phyloP scores from a whole-genome alignment of 2,888 invertebrate genomes.

The Eristalis pertinax region DNA sequence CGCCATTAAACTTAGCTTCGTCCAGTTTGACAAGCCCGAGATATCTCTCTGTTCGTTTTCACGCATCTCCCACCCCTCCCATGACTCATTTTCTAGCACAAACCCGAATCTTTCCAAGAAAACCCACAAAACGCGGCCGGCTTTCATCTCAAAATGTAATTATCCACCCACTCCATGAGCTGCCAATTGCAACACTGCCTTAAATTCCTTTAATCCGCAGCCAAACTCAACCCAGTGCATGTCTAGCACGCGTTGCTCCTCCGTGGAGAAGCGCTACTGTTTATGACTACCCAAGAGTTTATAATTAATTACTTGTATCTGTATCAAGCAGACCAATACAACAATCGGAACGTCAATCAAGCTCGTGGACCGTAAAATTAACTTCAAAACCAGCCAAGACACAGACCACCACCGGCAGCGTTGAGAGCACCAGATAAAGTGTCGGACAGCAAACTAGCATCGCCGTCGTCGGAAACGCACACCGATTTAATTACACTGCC shows the following conservation, averaged over 20 bases:
- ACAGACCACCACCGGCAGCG: background rate
- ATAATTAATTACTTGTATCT: conserved; percentile 48
- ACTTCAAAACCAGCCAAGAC: background rate
- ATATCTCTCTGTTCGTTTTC: background rate
- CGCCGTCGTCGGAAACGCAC: conserved; percentile 16
- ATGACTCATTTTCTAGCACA: background rate
- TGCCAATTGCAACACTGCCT: background rate
- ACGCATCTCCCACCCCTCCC: background rate
- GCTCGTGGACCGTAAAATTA: background rate
- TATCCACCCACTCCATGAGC: background rate
- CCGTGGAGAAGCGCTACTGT: background rate
- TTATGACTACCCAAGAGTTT: conserved; percentile 18
- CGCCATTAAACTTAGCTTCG: background rate
- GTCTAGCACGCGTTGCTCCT: background rate
- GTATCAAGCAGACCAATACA: conserved; percentile 4
- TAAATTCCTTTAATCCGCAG: background rate
- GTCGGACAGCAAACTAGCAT: background rate
- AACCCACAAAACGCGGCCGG: background rate
- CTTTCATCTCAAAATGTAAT: background rate
- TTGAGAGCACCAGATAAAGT: background rate
- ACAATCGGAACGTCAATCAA: background rate
- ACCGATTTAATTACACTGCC: conserved; percentile 58
- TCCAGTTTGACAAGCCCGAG: background rate
- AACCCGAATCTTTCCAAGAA: background rate
- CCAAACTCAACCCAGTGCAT: background rate